Conservation (phyloP, 2,797 vertebrate genomes). For the Sebastes oblongus region DNA sequence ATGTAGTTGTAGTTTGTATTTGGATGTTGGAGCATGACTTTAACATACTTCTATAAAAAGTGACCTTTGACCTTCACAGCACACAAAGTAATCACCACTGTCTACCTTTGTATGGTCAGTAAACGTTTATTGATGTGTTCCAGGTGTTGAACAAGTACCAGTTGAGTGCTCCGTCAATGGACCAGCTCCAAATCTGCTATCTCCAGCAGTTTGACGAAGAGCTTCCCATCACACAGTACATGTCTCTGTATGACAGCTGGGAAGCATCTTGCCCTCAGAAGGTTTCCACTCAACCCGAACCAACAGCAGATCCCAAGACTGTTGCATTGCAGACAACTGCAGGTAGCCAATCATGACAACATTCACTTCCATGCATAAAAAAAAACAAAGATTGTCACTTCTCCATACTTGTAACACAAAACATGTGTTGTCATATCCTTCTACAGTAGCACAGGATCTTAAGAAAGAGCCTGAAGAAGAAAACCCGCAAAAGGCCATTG, state of each 20-base stretch:
- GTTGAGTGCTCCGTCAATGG: conserved; percentile 49
- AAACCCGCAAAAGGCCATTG: background rate
- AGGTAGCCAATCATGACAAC: conserved; percentile 44
- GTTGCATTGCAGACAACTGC: background rate
- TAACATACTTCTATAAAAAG: background rate
- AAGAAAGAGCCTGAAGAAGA: background rate
- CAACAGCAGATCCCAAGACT: background rate
- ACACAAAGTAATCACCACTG: background rate
- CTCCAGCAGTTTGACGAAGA: conserved; percentile 38
- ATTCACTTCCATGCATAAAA: background rate
- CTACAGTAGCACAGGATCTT: conserved; percentile 20
- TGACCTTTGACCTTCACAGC: background rate
- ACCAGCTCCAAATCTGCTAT: conserved; percentile 62
- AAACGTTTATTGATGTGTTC: conserved; percentile 21
- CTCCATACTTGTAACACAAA: background rate
- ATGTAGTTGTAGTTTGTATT: background rate
- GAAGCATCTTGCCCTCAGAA: background rate
- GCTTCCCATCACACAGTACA: conserved; percentile 68
- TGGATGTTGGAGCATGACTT: background rate
- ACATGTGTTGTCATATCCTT: background rate
- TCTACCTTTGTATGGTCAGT: background rate
- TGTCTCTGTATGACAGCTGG: conserved; percentile 68
- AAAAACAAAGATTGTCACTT: background rate
- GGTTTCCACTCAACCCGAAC: background rate
- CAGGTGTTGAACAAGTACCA: conserved; percentile 65